phyloP scores from a whole-genome alignment of 2,113 vertebrate genomes.

The Ceyx margarethae region DNA sequence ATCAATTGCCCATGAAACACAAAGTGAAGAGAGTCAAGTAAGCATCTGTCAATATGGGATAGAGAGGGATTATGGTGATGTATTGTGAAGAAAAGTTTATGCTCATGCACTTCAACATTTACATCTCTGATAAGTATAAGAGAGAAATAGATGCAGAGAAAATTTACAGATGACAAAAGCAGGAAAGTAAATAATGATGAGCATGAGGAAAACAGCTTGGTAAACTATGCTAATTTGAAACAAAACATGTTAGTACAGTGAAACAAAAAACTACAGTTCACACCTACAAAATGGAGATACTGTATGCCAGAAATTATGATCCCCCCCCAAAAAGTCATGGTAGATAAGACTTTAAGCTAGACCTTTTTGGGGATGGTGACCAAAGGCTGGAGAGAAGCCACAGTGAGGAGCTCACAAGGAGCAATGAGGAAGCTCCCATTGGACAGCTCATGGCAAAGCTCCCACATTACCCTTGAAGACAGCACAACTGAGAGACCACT shows the following conservation, averaged over 20 bases:
- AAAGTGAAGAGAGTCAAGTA: neutral
- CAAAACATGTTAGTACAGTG: neutral
- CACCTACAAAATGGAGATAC: neutral
- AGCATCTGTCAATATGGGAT: neutral
- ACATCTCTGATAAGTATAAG: neutral
- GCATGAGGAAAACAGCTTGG: neutral
- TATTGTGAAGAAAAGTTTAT: neutral
- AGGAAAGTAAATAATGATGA: slow-evolving; percentile 4
- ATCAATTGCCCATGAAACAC: neutral
- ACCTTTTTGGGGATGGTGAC: neutral
- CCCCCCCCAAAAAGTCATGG: neutral
- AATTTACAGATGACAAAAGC: slow-evolving; percentile 8
- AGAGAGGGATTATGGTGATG: neutral
- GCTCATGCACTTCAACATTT: neutral
- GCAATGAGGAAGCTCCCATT: neutral
- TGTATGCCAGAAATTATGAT: neutral
- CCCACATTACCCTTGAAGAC: neutral
- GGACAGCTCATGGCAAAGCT: neutral
- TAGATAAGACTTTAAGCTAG: neutral
- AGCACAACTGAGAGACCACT: neutral
- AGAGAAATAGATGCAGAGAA: slow-evolving; percentile 11
- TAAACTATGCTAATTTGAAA: neutral
- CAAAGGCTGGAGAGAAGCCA: neutral
- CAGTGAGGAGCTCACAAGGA: neutral
- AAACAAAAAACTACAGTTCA: neutral